Conservation (phyloP, 1,140 invertebrate species). For the Cotesia vestalis region DNA sequence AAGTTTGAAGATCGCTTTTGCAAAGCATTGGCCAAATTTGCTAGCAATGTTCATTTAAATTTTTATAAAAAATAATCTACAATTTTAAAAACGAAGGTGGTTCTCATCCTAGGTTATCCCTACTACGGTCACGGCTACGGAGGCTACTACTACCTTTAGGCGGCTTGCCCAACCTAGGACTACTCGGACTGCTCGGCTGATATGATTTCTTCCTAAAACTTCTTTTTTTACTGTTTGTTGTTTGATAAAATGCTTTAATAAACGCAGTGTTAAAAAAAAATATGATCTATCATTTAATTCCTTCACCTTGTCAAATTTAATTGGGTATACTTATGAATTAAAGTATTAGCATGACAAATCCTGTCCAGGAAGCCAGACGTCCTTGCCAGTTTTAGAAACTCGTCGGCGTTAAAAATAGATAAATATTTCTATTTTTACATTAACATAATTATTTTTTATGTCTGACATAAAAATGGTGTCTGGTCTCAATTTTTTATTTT, state of each 20-base stretch:
- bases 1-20: not conserved
- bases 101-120: conserved; percentile 44
- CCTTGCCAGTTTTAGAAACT: too few relatives aligned
- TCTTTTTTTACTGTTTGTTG: conserved; percentile 15
- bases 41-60: too few relatives aligned
- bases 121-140: conserved; percentile 50
- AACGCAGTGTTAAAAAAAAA: conserved; percentile 27
- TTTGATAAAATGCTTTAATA: conserved; percentile 25
- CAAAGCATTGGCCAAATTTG: conserved; percentile 3
- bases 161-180: not conserved
- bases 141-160: conserved; percentile 46
- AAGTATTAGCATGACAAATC: too few relatives aligned
- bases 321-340: too few relatives aligned
- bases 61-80: too few relatives aligned
- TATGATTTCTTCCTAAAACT: conserved; percentile 19
- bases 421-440: too few relatives aligned
- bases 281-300: not conserved
- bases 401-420: too few relatives aligned
- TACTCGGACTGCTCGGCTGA: conserved; percentile 16
- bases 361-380: too few relatives aligned
- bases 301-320: too few relatives aligned
- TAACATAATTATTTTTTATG: too few relatives aligned
- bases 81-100: not conserved
- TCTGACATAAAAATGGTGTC: too few relatives aligned
- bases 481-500: too few relatives aligned